Evolutionary conservation across 2,797 vertebrate genomes (phyloP).

Genomic region (Eutrigla gurnardus): DNA sequence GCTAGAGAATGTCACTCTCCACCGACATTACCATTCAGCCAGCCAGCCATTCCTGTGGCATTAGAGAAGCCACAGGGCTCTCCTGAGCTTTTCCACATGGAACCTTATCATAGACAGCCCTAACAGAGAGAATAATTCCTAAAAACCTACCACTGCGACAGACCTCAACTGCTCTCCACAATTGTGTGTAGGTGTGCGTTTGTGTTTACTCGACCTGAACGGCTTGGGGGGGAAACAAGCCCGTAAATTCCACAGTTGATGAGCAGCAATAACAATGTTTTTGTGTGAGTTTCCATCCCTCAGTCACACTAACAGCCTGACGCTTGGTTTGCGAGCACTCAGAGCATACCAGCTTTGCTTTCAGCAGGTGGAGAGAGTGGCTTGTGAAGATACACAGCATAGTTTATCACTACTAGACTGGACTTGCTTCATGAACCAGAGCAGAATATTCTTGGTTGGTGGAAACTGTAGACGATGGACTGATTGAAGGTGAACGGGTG

Average conservation of each 20-base stretch:
- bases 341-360: constrained; percentile 40
- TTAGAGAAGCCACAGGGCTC: constrained; percentile 55
- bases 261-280: constrained; percentile 58
- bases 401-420: constrained; percentile 42
- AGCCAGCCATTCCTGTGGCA: constrained; percentile 56
- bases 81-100: constrained; percentile 56
- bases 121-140: constrained; percentile 54
- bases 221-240: constrained; percentile 43
- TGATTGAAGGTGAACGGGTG: constrained; percentile 18
- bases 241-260: constrained; percentile 69
- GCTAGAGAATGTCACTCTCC: constrained; percentile 40
- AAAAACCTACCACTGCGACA: constrained; percentile 24
- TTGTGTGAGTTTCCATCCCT: constrained; percentile 32
- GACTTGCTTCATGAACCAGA: constrained; percentile 49
- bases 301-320: constrained; percentile 26
- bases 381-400: constrained; percentile 42
- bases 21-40: constrained; percentile 46
- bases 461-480: constrained; percentile 25
- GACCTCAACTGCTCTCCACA: constrained; percentile 37
- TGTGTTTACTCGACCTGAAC: constrained; percentile 52
- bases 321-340: constrained; percentile 37
- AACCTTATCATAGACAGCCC: constrained; percentile 41
- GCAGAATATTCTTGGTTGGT: constrained; percentile 36
- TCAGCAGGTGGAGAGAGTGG: constrained; percentile 46
- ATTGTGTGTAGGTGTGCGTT: constrained; percentile 34